Percentiles rank a stretch among this genome's conserved stretches.
Evolutionary conservation across 2,113 vertebrate genomes (phyloP).

Genomic region (Parus major): DNA sequence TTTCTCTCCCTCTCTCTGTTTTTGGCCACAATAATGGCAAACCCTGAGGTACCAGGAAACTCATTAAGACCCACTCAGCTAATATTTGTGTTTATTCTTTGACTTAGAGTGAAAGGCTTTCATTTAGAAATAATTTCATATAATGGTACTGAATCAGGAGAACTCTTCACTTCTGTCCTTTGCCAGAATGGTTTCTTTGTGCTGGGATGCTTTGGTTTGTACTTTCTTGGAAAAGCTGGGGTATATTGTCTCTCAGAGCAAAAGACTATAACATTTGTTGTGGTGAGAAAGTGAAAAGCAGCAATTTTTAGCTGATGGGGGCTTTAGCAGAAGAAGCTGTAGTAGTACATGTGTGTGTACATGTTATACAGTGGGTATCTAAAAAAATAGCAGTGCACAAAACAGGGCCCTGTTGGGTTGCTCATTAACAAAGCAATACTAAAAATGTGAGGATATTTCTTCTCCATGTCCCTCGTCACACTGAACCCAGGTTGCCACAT

Average conservation of each 20-base stretch:
- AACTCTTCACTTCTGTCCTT: neutral
- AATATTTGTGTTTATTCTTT: neutral
- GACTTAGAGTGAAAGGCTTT: neutral
- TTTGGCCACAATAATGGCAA: neutral
- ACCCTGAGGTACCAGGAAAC: neutral
- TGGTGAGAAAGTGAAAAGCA: neutral
- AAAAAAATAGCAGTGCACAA: neutral
- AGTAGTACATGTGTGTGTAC: rapidly evolving
- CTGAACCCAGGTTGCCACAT: neutral
- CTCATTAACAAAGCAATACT: neutral
- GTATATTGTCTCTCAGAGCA: neutral
- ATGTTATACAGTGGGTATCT: no score
- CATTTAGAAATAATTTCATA: neutral
- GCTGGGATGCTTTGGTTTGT: neutral
- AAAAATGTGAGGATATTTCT: neutral
- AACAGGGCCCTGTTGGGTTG: rapidly evolving
- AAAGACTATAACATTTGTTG: neutral
- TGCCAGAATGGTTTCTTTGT: neutral
- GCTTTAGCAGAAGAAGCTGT: neutral
- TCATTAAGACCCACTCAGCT: neutral
- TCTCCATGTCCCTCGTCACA: rapidly evolving
- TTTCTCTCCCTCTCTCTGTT: neutral
- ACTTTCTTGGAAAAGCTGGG: neutral
- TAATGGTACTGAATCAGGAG: neutral
- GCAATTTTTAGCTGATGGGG: neutral